Evolutionary conservation across 92 coral and sea anemone species (phyloP).

Genomic region (Paramuricea clavata): DNA sequence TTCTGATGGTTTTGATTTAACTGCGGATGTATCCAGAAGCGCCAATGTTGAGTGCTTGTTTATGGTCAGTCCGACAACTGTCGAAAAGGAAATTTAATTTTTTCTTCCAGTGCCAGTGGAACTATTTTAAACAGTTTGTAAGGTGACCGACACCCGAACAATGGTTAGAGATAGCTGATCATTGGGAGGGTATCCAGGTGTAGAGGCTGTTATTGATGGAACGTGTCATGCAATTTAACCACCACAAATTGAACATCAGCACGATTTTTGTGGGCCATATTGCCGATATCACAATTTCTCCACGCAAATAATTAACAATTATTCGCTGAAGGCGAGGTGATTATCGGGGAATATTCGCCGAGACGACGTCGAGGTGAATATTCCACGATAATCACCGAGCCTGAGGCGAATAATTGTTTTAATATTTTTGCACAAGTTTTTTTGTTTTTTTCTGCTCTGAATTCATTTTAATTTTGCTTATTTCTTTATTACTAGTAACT

Average conservation of each 20-base stretch:
- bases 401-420: no score
- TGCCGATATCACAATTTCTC: slow-evolving; percentile 57
- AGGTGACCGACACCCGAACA: slow-evolving; percentile 55
- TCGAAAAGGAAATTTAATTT: slow-evolving; percentile 41
- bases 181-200: slow-evolving; percentile 55
- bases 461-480: no score
- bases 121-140: slow-evolving; percentile 51
- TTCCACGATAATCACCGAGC: no score
- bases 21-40: slow-evolving; percentile 55
- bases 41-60: slow-evolving; percentile 45
- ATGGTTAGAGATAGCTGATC: slow-evolving; percentile 58
- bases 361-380: no score
- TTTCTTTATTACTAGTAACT: no score
- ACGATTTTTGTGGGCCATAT: slow-evolving; percentile 43
- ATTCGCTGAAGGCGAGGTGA: no score
- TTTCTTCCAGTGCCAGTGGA: slow-evolving; percentile 63
- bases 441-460: no score
- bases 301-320: slow-evolving; percentile 53
- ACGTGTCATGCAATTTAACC: slow-evolving; percentile 60
- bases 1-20: slow-evolving; percentile 57
- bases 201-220: slow-evolving; percentile 63
- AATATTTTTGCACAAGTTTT: no score
- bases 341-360: no score
- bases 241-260: slow-evolving; percentile 56
- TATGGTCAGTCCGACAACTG: slow-evolving; percentile 58